phyloP scores from a whole-genome alignment of 2,888 invertebrate species.

The Zeuzera pyrina region DNA sequence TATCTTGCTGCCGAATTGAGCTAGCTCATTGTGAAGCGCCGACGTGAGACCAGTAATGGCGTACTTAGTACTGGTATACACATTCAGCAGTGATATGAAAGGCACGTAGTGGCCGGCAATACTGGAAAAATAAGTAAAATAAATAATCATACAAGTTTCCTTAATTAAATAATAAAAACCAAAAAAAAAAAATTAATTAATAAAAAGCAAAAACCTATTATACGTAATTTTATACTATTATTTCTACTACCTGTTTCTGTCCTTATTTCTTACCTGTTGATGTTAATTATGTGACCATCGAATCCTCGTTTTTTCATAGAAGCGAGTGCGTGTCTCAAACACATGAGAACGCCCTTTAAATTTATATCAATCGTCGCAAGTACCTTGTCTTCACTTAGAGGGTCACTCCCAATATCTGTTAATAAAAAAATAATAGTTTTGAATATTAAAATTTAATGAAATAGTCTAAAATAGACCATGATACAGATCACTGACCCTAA shows the following conservation, averaged over 20 bases:
- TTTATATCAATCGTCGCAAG: slow-evolving; percentile 44
- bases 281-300: slow-evolving; percentile 54
- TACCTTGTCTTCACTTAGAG: slow-evolving; percentile 23
- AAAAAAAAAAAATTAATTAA: too few relatives aligned
- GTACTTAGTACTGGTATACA: slow-evolving; percentile 70
- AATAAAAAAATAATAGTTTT: too few relatives aligned
- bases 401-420: slow-evolving; percentile 25
- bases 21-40: slow-evolving; percentile 58
- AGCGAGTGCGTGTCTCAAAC: slow-evolving; percentile 49
- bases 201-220: too few relatives aligned
- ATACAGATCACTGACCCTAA: too few relatives aligned
- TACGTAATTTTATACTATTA: too few relatives aligned
- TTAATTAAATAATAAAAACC: too few relatives aligned
- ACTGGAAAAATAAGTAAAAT: too few relatives aligned
- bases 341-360: slow-evolving; percentile 50
- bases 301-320: slow-evolving; percentile 47
- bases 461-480: too few relatives aligned
- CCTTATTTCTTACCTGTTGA: slow-evolving; percentile 59
- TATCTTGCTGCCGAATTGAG: slow-evolving; percentile 40
- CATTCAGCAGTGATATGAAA: slow-evolving; percentile 25
- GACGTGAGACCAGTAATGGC: slow-evolving; percentile 63
- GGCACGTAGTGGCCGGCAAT: slow-evolving; percentile 46
- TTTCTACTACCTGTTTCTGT: too few relatives aligned
- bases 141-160: too few relatives aligned
- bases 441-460: too few relatives aligned